Conservation (phyloP, 2,888 invertebrate genomes). For the Aquatica leii region DNA sequence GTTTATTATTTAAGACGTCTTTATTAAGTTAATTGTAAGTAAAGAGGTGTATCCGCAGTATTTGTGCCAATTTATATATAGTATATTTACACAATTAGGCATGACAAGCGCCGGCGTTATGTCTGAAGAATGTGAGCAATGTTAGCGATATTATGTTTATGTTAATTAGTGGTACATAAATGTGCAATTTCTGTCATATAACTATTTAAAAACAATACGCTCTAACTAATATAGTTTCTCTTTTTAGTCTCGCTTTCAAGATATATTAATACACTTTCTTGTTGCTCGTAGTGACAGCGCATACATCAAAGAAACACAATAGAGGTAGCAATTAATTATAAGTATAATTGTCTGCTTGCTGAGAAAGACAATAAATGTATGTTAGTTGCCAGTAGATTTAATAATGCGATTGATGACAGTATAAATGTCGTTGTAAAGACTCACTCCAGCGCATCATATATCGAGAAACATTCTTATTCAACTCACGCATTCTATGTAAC, state of each 20-base stretch:
- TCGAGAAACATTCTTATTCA: slow-evolving; percentile 16
- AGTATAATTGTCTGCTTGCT: slow-evolving; percentile 7
- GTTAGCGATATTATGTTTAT: slow-evolving; percentile 28
- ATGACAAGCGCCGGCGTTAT: slow-evolving; percentile 47
- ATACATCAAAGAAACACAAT: too few relatives aligned
- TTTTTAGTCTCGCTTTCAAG: too few relatives aligned
- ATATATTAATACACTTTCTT: too few relatives aligned
- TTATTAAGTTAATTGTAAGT: too few relatives aligned
- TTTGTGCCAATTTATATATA: slow-evolving; percentile 39
- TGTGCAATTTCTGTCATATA: too few relatives aligned
- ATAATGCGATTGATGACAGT: slow-evolving; percentile 21
- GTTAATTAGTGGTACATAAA: slow-evolving; percentile 18
- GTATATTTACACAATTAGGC: slow-evolving; percentile 41
- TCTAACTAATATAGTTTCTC: too few relatives aligned
- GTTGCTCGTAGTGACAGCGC: too few relatives aligned
- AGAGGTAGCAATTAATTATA: slow-evolving; percentile 18
- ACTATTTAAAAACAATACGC: too few relatives aligned
- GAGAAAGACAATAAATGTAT: slow-evolving; percentile 27
- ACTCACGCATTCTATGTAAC: slow-evolving; percentile 15
- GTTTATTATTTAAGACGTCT: too few relatives aligned
- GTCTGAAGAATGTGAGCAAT: slow-evolving; percentile 45
- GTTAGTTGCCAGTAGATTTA: slow-evolving; percentile 19
- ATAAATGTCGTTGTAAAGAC: slow-evolving; percentile 16
- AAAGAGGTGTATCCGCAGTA: not conserved
- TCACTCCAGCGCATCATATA: slow-evolving; percentile 8